Percentiles rank a stretch among this genome's conserved stretches.
Conservation (phyloP, 2,888 invertebrate genomes). For the Oithona nana region DNA sequence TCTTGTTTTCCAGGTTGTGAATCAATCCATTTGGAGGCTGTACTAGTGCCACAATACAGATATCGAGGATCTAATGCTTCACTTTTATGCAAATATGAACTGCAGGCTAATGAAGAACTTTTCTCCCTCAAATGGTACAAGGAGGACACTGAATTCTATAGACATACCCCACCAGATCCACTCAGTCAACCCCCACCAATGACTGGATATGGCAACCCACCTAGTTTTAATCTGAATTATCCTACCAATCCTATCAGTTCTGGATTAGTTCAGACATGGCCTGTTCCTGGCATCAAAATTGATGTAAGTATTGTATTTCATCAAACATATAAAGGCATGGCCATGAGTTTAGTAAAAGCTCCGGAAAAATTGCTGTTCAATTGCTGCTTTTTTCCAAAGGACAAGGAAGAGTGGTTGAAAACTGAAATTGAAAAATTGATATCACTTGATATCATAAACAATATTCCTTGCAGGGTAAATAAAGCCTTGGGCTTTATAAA, state of each 20-base stretch:
- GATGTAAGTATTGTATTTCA: too few species aligned
- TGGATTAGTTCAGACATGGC: constrained; percentile 5
- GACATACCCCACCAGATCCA: constrained; percentile 5
- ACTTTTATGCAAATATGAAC: constrained; percentile 14
- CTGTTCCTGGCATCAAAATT: constrained; percentile 16
- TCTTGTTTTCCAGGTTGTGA: constrained; percentile 5
- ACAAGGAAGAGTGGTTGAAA: too few species aligned
- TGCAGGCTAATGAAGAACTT: constrained; percentile 2
- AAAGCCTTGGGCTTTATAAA: too few species aligned
- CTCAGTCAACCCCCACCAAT: neutral
- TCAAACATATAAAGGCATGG: too few species aligned
- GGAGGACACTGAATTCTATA: constrained; percentile 14
- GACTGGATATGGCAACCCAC: neutral
- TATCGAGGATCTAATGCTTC: constrained; percentile 11
- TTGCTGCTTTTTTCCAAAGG: neutral
- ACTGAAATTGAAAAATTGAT: too few species aligned
- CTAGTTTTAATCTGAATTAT: neutral
- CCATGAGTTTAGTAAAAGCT: too few species aligned
- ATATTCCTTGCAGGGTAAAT: too few species aligned
- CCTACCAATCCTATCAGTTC: neutral
- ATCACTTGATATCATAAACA: too few species aligned
- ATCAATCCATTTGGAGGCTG: constrained; percentile 9
- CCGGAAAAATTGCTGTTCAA: too few species aligned
- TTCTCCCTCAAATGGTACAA: constrained; percentile 17
- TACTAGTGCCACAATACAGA: constrained; percentile 11